These are phyloP conservation scores for Rhynchonema sp. DNA, from an alignment of 2,888 invertebrate genomes.

Conservation along the genomic window DNA sequence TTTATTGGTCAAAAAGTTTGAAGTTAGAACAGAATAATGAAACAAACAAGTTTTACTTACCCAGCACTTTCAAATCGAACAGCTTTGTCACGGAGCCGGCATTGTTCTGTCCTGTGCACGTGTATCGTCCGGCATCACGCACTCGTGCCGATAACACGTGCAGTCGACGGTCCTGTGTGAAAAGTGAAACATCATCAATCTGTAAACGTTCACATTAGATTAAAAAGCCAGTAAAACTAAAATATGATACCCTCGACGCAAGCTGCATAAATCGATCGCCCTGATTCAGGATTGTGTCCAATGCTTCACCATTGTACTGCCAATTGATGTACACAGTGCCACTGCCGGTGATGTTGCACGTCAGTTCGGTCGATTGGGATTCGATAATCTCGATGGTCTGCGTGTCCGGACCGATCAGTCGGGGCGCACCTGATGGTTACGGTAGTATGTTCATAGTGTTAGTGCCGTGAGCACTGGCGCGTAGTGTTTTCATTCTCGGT, in stretches of 20 bases:
- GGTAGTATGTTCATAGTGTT: background rate
- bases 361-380: constrained; percentile 10
- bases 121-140: constrained; percentile 11
- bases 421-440: constrained; percentile 11
- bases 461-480: background rate
- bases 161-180: constrained; percentile 15
- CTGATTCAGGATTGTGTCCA: constrained; percentile 5
- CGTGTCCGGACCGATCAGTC: constrained; percentile 11
- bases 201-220: background rate
- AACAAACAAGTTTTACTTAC: too few species aligned
- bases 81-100: constrained; percentile 21
- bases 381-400: constrained; percentile 14
- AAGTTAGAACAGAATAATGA: too few species aligned
- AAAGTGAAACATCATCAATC: constrained; percentile 5
- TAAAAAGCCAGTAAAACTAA: too few species aligned
- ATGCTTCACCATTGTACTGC: constrained; percentile 17
- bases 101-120: constrained; percentile 10
- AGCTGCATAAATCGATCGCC: background rate
- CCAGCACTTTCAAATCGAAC: constrained; percentile 18
- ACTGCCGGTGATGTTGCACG: constrained; percentile 12
- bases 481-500: background rate
- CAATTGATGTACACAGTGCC: constrained; percentile 17
- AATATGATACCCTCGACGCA: background rate
- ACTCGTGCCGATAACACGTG: constrained; percentile 15
- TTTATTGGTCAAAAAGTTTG: too few species aligned